These are phyloP conservation scores for Pseudochirops corinnae DNA, from an alignment of 2,797 vertebrate genomes.

Conservation along the genomic window DNA sequence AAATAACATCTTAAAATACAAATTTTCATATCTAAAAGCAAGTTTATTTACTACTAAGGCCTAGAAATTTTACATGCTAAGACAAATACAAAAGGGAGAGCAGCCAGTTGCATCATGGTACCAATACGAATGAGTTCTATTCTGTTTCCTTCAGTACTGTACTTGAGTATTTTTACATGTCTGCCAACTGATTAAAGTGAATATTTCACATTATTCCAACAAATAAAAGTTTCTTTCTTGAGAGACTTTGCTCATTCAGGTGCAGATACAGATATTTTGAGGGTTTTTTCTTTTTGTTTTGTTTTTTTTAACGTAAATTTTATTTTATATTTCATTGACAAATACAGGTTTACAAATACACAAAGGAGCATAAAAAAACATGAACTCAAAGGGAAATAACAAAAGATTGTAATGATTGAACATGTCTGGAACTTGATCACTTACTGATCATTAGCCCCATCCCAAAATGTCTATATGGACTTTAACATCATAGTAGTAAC, in stretches of 20 bases:
- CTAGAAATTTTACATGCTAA: conserved; percentile 13
- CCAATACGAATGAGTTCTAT: background rate
- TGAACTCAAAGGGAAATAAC: background rate
- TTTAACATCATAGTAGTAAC: background rate
- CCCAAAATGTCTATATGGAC: background rate
- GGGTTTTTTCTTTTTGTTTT: conserved; percentile 10
- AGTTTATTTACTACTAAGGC: background rate
- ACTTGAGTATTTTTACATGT: conserved; percentile 29
- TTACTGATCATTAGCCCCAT: background rate
- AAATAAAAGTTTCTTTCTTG: background rate
- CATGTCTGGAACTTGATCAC: background rate
- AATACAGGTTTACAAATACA: background rate
- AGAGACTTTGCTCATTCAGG: background rate
- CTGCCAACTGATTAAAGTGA: background rate
- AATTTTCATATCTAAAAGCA: conserved; percentile 27
- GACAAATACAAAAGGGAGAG: background rate
- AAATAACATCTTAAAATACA: conserved; percentile 18
- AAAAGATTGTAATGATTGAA: background rate
- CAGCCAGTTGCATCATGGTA: background rate
- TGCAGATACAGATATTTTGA: conserved; percentile 1
- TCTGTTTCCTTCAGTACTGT: background rate
- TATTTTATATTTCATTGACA: background rate
- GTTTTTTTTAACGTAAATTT: background rate
- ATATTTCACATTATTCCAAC: background rate
- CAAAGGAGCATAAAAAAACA: background rate